phyloP scores from a whole-genome alignment of 2,113 vertebrate genomes.

The Sceloporus tristichus region DNA sequence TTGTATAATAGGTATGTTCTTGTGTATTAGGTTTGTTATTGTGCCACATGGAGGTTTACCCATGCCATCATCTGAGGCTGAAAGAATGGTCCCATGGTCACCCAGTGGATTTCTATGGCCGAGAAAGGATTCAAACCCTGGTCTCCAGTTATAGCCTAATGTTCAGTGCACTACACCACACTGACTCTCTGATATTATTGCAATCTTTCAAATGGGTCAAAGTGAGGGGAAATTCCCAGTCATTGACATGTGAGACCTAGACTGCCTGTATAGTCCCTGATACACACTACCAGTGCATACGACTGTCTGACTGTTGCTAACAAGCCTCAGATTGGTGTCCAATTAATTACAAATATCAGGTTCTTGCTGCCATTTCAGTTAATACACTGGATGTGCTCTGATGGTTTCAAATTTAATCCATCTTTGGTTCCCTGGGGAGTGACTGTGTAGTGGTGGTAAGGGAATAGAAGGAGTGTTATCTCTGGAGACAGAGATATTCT shows the following conservation, averaged over 20 bases:
- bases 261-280: too few relatives aligned
- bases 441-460: neutral
- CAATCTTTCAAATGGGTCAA: neutral
- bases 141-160: too few relatives aligned
- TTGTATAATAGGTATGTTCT: too few relatives aligned
- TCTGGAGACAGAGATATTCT: neutral
- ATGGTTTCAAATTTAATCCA: conserved; percentile 5
- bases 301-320: neutral
- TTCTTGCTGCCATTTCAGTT: neutral
- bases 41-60: too few relatives aligned
- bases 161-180: too few relatives aligned
- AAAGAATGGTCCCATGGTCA: too few relatives aligned
- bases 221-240: neutral
- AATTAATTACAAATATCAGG: neutral
- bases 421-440: neutral
- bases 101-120: too few relatives aligned
- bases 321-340: neutral
- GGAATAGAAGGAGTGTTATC: neutral
- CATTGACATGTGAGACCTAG: neutral
- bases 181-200: neutral
- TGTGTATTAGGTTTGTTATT: too few relatives aligned
- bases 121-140: too few relatives aligned
- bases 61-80: too few relatives aligned
- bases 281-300: neutral
- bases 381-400: neutral